Conservation (phyloP, 2,888 invertebrate species). For the Eristalis arbustorum region DNA sequence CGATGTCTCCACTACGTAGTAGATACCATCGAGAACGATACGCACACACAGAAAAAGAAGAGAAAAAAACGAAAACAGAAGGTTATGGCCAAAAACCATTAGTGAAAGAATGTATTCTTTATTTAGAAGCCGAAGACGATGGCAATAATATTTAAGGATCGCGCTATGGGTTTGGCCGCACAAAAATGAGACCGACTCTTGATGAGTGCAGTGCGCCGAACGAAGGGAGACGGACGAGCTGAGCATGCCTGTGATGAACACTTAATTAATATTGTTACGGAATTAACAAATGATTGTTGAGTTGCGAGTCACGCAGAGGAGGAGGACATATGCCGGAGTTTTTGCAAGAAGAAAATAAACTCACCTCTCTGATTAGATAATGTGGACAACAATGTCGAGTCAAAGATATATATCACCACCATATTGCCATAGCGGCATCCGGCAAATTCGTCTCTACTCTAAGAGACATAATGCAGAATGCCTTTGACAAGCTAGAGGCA, state of each 20-base stretch:
- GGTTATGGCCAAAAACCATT: constrained; percentile 64
- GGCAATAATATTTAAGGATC: constrained; percentile 37
- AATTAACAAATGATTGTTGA: neutral
- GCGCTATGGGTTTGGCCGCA: constrained; percentile 44
- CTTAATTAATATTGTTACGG: constrained; percentile 27
- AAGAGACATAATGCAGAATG: no score
- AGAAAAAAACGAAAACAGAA: constrained; percentile 14
- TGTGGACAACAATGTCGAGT: no score
- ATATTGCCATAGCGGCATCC: no score
- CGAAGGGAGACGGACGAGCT: neutral
- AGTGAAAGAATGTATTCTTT: constrained; percentile 58
- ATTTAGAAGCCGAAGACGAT: constrained; percentile 42
- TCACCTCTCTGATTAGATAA: neutral
- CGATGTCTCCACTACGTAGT: neutral
- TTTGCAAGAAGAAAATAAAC: neutral
- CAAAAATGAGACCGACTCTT: constrained; percentile 8
- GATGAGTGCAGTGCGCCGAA: constrained; percentile 9
- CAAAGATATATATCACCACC: no score
- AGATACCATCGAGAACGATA: neutral
- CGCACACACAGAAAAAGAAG: neutral
- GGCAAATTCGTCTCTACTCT: no score
- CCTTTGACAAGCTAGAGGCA: no score
- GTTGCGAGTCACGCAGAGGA: neutral
- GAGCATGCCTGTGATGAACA: constrained; percentile 7
- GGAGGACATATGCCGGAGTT: neutral